phyloP scores from a whole-genome alignment of 2,888 invertebrate genomes.

The Eupithecia abbreviata region DNA sequence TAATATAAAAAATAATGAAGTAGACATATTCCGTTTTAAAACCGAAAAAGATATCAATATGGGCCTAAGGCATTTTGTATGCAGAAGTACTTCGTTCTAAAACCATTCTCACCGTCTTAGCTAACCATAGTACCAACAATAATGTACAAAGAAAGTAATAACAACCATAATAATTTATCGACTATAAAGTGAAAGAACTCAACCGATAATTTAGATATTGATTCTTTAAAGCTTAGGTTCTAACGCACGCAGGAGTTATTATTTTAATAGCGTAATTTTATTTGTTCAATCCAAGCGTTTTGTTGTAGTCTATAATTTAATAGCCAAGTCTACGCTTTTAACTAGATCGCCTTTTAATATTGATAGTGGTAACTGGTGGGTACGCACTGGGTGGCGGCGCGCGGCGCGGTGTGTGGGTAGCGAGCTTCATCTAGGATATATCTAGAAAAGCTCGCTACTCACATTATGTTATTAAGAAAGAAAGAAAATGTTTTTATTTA shows the following conservation, averaged over 20 bases:
- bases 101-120: neutral
- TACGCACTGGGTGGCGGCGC: constrained; percentile 28
- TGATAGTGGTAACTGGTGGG: constrained; percentile 19
- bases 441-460: neutral
- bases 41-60: too few relatives aligned
- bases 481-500: too few relatives aligned
- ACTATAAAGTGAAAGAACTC: constrained; percentile 8
- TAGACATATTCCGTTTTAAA: too few relatives aligned
- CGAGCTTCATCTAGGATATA: neutral
- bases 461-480: too few relatives aligned
- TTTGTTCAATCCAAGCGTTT: constrained; percentile 47
- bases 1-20: too few relatives aligned
- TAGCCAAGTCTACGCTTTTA: constrained; percentile 26
- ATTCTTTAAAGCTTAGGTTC: constrained; percentile 42
- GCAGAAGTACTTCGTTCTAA: too few relatives aligned
- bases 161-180: constrained; percentile 4
- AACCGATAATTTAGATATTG: constrained; percentile 38
- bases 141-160: neutral
- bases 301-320: constrained; percentile 51
- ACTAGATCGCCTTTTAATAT: constrained; percentile 28
- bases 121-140: neutral
- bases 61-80: too few relatives aligned
- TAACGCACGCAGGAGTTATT: constrained; percentile 46
- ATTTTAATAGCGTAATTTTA: constrained; percentile 54
- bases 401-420: neutral